Base-by-base conservation (phyloP, 2,888 invertebrate genomes). In the Augochlorella aurata region DNA sequence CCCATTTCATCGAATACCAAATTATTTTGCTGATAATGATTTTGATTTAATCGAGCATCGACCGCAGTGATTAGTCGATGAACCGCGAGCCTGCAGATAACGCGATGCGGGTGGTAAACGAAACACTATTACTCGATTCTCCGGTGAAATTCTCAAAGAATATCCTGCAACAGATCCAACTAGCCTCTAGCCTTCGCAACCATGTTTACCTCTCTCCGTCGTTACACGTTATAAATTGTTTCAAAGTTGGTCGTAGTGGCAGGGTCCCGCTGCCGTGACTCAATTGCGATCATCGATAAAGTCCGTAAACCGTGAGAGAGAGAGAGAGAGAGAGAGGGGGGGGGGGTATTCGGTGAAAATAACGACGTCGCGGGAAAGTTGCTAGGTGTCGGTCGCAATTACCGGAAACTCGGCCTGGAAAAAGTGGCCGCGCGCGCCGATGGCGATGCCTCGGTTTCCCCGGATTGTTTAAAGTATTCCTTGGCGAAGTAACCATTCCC, bases 401-500 rank as follows among this genome's bases (percentile, higher is more conserved):
- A 74, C 61, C 61, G 63, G 71, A 82, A 71, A 70, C 70, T 67
- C 67, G 61, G 18, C 0, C 49, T n/a, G 79, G 76, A 79, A 84
- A 79, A 74, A 72, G 74, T 69, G 54, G 74, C 47, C 38, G 24
- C 14, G 38, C 50, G 18, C 18, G n/a, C 18, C 21, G 73, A 79
- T 49, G 45, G 77, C 54, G 72, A 44, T 49, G 63, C 73, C 63
- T 65, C 63, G n/a, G n/a, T 38, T 38, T 71, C 67, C 63, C 29
- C 79, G 77, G 83, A 87, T 85, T 81, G 87, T 84, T 83, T 78
- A 81, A 85, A 87, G 80, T 79, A 83, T 82, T 71, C 84, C 81
- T 78, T 18, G 82, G 69, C 74, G 77, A 86, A 79, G 82, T 74
- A 79, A 87, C 83, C 69, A 77, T 85, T 83, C 83, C 74, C 73